Evolutionary conservation across 2,113 vertebrate species (phyloP).

Genomic region (Colossoma macropomum): DNA sequence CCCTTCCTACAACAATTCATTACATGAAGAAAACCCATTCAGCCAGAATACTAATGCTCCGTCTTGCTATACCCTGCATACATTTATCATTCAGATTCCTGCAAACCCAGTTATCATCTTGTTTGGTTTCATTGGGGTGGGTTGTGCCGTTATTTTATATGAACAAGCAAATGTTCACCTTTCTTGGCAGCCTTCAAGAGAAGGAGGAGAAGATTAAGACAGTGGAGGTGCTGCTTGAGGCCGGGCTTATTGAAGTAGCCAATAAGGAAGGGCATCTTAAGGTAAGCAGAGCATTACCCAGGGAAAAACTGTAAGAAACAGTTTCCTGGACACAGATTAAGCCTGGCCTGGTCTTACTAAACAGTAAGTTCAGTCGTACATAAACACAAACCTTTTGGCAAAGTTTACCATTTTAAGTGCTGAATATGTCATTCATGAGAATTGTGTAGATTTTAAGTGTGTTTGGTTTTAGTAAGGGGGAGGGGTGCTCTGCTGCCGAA

Average conservation of each 20-base stretch:
- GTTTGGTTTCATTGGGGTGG: background rate
- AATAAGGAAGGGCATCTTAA: slow-evolving; percentile 94
- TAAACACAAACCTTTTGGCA: no score
- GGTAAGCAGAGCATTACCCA: slow-evolving; percentile 72
- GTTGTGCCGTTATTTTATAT: background rate
- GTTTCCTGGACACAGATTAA: no score
- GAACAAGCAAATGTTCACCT: background rate
- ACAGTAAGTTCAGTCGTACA: no score
- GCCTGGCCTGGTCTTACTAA: no score
- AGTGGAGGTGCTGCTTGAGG: slow-evolving; percentile 89
- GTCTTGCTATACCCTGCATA: background rate
- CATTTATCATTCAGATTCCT: background rate
- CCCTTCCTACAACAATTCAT: background rate
- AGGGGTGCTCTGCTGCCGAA: no score
- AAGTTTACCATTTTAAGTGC: no score
- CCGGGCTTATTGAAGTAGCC: slow-evolving; percentile 93
- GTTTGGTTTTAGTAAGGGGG: no score
- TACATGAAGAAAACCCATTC: background rate
- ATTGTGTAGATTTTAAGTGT: no score
- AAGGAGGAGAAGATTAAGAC: slow-evolving; percentile 94
- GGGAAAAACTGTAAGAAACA: background rate
- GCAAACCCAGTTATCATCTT: background rate
- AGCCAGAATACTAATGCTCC: background rate
- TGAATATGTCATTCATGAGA: no score
- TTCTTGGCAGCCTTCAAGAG: slow-evolving; percentile 79